These are phyloP conservation scores for Sisyra nigra DNA, from an alignment of 2,888 invertebrate genomes.

Conservation along the genomic window DNA sequence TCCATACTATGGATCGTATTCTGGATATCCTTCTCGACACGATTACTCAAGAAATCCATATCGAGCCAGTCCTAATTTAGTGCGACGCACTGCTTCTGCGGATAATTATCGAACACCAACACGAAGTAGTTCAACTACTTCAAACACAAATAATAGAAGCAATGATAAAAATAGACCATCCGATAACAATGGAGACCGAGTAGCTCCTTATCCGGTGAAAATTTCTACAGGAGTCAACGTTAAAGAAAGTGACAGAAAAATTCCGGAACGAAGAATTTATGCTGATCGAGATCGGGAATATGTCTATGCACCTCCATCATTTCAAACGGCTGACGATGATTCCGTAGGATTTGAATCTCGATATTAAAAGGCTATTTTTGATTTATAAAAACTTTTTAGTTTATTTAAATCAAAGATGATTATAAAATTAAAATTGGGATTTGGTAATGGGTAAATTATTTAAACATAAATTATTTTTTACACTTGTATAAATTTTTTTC, in stretches of 20 bases:
- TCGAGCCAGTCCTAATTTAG: constrained; percentile 5
- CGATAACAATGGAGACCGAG: neutral
- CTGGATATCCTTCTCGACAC: neutral
- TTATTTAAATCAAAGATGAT: neutral
- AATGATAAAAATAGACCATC: neutral
- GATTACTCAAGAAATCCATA: constrained; percentile 8
- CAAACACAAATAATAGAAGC: neutral
- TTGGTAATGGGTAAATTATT: too few species aligned
- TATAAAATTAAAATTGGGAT: too few species aligned
- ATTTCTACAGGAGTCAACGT: constrained; percentile 25
- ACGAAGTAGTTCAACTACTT: neutral
- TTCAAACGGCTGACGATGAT: constrained; percentile 12
- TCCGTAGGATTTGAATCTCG: constrained; percentile 5
- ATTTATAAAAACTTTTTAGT: neutral
- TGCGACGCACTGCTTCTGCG: neutral
- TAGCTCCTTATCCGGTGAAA: constrained; percentile 17
- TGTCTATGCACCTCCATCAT: constrained; percentile 16
- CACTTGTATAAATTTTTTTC: too few species aligned
- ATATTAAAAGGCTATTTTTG: neutral
- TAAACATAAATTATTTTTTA: too few species aligned
- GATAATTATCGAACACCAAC: neutral
- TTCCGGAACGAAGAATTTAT: constrained; percentile 25
- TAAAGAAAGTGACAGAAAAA: constrained; percentile 24
- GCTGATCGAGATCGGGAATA: constrained; percentile 22
- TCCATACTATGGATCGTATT: constrained; percentile 4